phyloP scores from a whole-genome alignment of 1,140 invertebrate species.

The Drosophila malerkotliana region DNA sequence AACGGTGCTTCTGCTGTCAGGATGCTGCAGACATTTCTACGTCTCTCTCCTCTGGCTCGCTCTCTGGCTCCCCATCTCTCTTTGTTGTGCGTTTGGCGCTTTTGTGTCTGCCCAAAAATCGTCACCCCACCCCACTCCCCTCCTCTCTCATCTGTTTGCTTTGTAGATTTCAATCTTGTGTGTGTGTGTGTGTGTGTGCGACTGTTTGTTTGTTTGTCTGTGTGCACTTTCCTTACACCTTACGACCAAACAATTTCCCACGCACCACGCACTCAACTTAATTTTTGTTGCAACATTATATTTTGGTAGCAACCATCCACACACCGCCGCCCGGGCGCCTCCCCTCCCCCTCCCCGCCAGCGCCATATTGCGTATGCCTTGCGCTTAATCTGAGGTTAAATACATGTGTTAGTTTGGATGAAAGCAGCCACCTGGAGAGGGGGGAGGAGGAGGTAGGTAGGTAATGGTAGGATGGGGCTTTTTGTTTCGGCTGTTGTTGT shows the following conservation, averaged over 20 bases:
- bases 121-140: not conserved
- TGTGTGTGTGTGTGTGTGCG: not conserved
- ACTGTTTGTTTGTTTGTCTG: constrained; percentile 30
- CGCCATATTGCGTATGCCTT: constrained; percentile 38
- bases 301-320: constrained; percentile 49
- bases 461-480: not conserved
- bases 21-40: constrained; percentile 42
- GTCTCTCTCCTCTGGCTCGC: not conserved
- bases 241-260: constrained; percentile 69
- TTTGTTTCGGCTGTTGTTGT: constrained; percentile 57
- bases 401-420: constrained; percentile 64
- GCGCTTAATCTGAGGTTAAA: constrained; percentile 78
- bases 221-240: constrained; percentile 71
- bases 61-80: constrained; percentile 11
- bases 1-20: constrained; percentile 5
- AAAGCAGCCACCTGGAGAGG: constrained; percentile 17
- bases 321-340: not conserved
- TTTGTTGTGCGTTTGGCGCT: constrained; percentile 63
- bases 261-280: constrained; percentile 78
- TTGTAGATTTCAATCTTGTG: constrained; percentile 70
- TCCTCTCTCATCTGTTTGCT: constrained; percentile 49
- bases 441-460: not conserved
- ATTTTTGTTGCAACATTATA: constrained; percentile 79
- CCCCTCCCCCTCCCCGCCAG: not conserved
- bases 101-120: constrained; percentile 54